Evolutionary conservation across 2,797 vertebrate species (phyloP).

Genomic region (Lithobates pipiens): DNA sequence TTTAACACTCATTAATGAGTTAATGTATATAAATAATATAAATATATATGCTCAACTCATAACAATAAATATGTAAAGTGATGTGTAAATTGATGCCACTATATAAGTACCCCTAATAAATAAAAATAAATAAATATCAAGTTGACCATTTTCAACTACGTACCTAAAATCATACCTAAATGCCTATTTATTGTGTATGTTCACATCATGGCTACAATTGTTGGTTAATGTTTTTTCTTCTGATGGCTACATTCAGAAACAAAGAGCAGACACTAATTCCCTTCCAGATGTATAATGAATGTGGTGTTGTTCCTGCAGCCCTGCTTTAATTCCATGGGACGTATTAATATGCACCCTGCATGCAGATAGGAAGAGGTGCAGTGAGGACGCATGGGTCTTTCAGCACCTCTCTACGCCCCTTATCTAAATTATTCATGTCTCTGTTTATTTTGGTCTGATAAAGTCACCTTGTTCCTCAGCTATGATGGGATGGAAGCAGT

Average conservation of each 20-base stretch:
- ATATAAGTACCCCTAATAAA: no score
- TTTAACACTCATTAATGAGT: no score
- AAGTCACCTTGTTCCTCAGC: slow-evolving; percentile 67
- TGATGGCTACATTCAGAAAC: not conserved
- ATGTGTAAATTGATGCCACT: no score
- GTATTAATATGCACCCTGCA: not conserved
- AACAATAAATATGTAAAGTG: no score
- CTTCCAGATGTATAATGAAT: not conserved
- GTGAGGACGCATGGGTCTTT: slow-evolving; percentile 34
- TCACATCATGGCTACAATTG: not conserved
- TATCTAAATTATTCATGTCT: slow-evolving; percentile 62
- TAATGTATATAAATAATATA: no score
- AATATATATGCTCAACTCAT: no score
- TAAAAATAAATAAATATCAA: no score
- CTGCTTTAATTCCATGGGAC: not conserved
- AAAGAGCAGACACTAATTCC: not conserved
- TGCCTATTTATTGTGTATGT: no score
- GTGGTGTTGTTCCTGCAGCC: not conserved
- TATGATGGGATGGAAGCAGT: slow-evolving; percentile 28
- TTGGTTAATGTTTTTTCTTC: not conserved
- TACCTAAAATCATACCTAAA: no score
- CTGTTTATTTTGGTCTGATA: slow-evolving; percentile 23
- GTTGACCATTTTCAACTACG: no score
- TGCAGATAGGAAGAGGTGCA: slow-evolving; percentile 7
- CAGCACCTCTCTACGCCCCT: slow-evolving; percentile 52